A percentile compares a stretch with the other conserved stretches of the same genome.
Conservation (phyloP, 2,888 invertebrate species). For the Taenaris catops region DNA sequence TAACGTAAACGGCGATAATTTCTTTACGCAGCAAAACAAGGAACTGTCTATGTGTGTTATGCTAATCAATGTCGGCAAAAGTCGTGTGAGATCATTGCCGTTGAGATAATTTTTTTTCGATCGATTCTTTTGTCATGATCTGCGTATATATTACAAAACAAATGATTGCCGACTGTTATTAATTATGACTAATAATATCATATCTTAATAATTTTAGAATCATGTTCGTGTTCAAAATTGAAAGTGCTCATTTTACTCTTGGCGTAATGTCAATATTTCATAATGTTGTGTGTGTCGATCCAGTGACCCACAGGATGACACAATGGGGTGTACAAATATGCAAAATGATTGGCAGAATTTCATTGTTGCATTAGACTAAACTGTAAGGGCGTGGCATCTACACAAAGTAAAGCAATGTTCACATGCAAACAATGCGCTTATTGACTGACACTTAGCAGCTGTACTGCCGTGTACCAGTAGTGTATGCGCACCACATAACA, state of each 20-base stretch:
- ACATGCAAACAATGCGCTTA: conserved; percentile 25
- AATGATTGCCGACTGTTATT: conserved; percentile 3
- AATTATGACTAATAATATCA: conserved; percentile 1
- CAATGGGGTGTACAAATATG: conserved; percentile 25
- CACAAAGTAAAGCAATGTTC: conserved; percentile 28
- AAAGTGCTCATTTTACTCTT: too few relatives aligned
- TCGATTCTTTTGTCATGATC: conserved; percentile 12
- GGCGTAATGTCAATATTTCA: too few relatives aligned
- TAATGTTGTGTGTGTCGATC: not conserved
- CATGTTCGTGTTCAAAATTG: too few relatives aligned
- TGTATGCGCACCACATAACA: conserved; percentile 19
- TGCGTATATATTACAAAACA: conserved; percentile 13
- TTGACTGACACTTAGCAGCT: conserved; percentile 28
- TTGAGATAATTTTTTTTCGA: conserved; percentile 48
- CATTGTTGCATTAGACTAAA: conserved; percentile 42
- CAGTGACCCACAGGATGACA: conserved; percentile 8
- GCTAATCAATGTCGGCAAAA: conserved; percentile 49
- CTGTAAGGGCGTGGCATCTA: conserved; percentile 34
- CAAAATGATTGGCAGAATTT: conserved; percentile 34
- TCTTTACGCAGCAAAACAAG: conserved; percentile 60
- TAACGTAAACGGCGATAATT: conserved; percentile 55
- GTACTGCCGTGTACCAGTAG: conserved; percentile 17
- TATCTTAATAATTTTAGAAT: too few relatives aligned
- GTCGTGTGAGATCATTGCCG: conserved; percentile 65
- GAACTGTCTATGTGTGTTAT: conserved; percentile 52